Percentiles rank a stretch among this genome's conserved stretches.
Conservation (phyloP, 2,888 invertebrate genomes). For the Lordiphosa andalusiaca region DNA sequence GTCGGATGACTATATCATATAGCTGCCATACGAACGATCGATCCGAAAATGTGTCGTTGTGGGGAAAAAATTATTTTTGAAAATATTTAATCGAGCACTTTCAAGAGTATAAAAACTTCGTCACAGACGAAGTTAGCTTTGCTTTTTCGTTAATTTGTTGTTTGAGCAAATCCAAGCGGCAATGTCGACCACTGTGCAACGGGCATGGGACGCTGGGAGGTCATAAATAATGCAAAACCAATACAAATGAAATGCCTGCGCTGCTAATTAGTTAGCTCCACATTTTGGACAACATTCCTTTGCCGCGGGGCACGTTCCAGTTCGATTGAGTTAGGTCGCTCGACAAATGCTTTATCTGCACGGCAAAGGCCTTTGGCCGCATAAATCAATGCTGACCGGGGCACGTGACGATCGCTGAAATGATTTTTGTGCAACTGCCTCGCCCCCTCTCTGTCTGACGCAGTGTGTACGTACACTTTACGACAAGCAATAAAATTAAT, state of each 20-base stretch:
- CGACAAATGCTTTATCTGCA: conserved; percentile 20
- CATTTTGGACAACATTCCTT: conserved; percentile 17
- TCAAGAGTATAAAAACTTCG: too few relatives aligned
- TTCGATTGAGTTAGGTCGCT: conserved; percentile 36
- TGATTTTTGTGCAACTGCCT: conserved; percentile 27
- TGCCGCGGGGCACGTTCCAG: conserved; percentile 15
- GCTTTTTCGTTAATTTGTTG: too few relatives aligned
- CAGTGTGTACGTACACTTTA: conserved; percentile 36
- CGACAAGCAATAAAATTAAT: conserved; percentile 49
- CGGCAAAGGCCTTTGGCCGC: conserved; percentile 18
- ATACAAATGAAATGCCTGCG: conserved; percentile 34
- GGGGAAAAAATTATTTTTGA: too few relatives aligned
- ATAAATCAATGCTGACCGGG: conserved; percentile 35
- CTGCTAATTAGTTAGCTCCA: conserved; percentile 30
- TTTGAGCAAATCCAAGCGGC: too few relatives aligned
- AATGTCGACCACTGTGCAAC: too few relatives aligned
- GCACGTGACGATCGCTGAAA: conserved; percentile 49
- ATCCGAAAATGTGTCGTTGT: too few relatives aligned
- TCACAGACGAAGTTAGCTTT: too few relatives aligned
- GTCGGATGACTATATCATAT: too few relatives aligned
- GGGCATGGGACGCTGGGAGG: conserved; percentile 25
- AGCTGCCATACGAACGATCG: too few relatives aligned
- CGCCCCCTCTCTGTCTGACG: conserved; percentile 28
- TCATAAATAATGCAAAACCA: conserved; percentile 59
- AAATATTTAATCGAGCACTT: too few relatives aligned